Conservation (phyloP, 2,888 invertebrate species). For the Limulus polyphemus region DNA sequence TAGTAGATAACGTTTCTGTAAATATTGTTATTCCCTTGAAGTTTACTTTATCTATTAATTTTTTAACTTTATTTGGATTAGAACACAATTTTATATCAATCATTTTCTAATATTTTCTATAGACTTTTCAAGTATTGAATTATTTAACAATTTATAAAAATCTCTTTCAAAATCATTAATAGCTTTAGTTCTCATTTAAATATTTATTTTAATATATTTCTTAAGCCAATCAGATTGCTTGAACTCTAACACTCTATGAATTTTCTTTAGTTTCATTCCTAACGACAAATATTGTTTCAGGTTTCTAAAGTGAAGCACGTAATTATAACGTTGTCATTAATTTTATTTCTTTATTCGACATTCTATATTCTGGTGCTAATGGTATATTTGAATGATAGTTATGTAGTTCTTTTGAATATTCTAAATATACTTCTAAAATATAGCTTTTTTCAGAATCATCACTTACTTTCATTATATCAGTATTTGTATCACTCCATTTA, state of each 20-base stretch:
- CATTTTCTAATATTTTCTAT: constrained; percentile 31
- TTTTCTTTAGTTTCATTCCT: constrained; percentile 26
- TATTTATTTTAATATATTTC: no score
- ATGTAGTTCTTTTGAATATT: no score
- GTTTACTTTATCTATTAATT: no score
- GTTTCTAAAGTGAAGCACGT: background rate
- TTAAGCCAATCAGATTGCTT: constrained; percentile 3
- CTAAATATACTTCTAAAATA: background rate
- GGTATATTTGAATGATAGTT: no score
- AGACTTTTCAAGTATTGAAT: constrained; percentile 34
- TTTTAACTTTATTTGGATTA: no score
- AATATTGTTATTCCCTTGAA: no score
- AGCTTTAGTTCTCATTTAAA: constrained; percentile 23
- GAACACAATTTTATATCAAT: background rate
- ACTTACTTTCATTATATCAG: background rate
- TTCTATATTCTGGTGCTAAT: no score
- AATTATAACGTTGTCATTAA: no score
- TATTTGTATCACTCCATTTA: background rate
- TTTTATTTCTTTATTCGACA: no score
- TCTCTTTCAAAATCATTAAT: constrained; percentile 34
- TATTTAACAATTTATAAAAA: constrained; percentile 33
- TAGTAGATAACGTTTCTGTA: no score
- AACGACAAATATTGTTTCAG: constrained; percentile 25
- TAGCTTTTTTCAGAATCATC: no score
- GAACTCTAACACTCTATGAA: constrained; percentile 23